Base-by-base conservation (phyloP, 2,888 invertebrate genomes). In the Philereme transversata region DNA sequence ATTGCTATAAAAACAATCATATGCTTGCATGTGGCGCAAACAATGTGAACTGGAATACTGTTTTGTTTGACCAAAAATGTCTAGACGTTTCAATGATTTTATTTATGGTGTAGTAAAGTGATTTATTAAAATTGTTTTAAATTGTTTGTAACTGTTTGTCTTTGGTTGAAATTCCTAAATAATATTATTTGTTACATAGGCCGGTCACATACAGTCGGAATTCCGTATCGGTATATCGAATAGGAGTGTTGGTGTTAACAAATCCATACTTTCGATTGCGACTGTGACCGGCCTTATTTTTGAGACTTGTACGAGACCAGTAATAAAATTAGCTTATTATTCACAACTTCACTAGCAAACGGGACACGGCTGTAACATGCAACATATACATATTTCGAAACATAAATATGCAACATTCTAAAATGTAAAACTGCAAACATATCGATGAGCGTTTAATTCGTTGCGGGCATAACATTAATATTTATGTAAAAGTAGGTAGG, bases 401-500 rank as follows among this genome's bases (percentile, higher is more conserved):
- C 35, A 38, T 49, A 41, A 45, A 48, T 48, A 50, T 50, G 46
- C 51, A 46, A 60, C 50, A 9, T 47, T 46, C 33, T 51, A 11
- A 44, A 10, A 43, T 43, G 10, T 40, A 40, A 40, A 40, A 40
- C 40, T 40, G 40, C 40, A 40, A 40, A 40, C 40, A 8, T 11
- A 46, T 22, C 41, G 46, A 54, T 57, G 33, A 48, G 22, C 45
- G 49, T 58, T 41, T 52, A 58, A 49, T 58, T 55, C 36, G 46
- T 41, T 52, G 52, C 57, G 57, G 59, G 66, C 59, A 65, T 55
- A 62, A 62, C 53, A 62, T 75, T 71, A 22, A 22, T 22, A 71
- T 68, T 65, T 67, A 74, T 70, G 72, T 72, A 75, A 78, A 75
- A 75, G 73, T 73, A 67, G 68, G 63, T 58, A 64, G 65, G 64